Evolutionary conservation across 1,140 invertebrate species (phyloP), one percentile per base, ranked within the genome.

Genomic region (Eupristina koningsbergeri): DNA sequence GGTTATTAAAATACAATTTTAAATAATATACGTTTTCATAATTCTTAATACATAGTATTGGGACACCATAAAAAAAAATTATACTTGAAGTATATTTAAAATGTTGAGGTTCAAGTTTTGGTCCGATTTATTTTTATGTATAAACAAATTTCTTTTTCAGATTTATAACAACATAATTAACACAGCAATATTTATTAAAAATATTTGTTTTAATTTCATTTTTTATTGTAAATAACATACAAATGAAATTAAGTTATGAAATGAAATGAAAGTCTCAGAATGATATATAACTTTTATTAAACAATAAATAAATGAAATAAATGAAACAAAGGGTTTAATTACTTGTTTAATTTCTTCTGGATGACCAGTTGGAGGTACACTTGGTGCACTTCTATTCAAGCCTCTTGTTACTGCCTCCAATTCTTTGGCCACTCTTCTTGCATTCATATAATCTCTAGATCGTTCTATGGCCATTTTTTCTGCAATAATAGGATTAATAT

Each of bases 401-500:
- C 98, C 98, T 89, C 98, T 94, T 0, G 98, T 99, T 41, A 98
- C 96, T 0, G 96, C 96, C 93, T 99, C 99, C 88, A 99, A 94
- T 91, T 99, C 98, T 92, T 99, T 99, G 19, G 98, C 97, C n/a
- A 99, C 98, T 53, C 98, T 93, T 61, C 98, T 93, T 0, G 98
- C 98, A 92, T 99, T 99, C 97, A 99, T 99, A 90, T 99, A 99
- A 87, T 99, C 99, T 71, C 98, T 93, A 36, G 96, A 97, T 77
- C 97, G 89, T 88, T 98, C 98, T 89, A 97, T 96, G 53, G 96
- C 97, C 96, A 98, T 97, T 90, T 98, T 97, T 88, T 98, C 98
- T 17, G 94, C 98, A 87, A 99, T 98, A 84, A 99, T 98, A 50
- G 97, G 96, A 94, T 99, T 99, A 67, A 99, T 99, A 86, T 96